A percentile compares a stretch with the other conserved stretches of the same genome.
These are phyloP conservation scores for Hermaeophaga mercurialis DNA, from an alignment of 2,888 invertebrate genomes.

Conservation along the genomic window DNA sequence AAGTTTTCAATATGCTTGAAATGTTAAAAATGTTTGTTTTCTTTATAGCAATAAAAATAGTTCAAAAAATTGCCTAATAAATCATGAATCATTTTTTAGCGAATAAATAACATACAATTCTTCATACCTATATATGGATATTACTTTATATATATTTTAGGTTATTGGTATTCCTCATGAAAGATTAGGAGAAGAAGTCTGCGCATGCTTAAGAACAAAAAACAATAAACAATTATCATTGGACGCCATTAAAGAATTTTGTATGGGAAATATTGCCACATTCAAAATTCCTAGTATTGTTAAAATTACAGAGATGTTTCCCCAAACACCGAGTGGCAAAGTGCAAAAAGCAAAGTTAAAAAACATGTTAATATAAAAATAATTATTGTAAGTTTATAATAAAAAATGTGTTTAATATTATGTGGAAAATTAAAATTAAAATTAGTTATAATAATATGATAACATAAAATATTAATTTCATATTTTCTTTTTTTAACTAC, in stretches of 20 bases:
- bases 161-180: conserved; percentile 77
- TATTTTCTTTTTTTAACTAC: too few relatives aligned
- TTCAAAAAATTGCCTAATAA: too few relatives aligned
- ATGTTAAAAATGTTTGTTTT: too few relatives aligned
- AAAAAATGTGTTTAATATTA: too few relatives aligned
- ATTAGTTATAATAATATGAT: too few relatives aligned
- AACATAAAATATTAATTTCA: too few relatives aligned
- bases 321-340: conserved; percentile 84
- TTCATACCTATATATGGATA: too few relatives aligned
- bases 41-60: too few relatives aligned
- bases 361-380: conserved; percentile 23
- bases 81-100: too few relatives aligned
- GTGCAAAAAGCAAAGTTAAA: conserved; percentile 72
- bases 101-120: background rate
- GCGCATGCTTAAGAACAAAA: conserved; percentile 68
- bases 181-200: conserved; percentile 78
- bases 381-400: too few relatives aligned
- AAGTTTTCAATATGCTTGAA: too few relatives aligned
- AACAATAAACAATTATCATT: conserved; percentile 61
- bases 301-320: conserved; percentile 70
- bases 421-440: too few relatives aligned
- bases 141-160: conserved; percentile 51
- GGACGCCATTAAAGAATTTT: conserved; percentile 66
- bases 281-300: conserved; percentile 83
- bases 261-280: conserved; percentile 72